These are phyloP conservation scores for Trissolcus basalis DNA, from an alignment of 1,140 invertebrate species.

Conservation along the genomic window DNA sequence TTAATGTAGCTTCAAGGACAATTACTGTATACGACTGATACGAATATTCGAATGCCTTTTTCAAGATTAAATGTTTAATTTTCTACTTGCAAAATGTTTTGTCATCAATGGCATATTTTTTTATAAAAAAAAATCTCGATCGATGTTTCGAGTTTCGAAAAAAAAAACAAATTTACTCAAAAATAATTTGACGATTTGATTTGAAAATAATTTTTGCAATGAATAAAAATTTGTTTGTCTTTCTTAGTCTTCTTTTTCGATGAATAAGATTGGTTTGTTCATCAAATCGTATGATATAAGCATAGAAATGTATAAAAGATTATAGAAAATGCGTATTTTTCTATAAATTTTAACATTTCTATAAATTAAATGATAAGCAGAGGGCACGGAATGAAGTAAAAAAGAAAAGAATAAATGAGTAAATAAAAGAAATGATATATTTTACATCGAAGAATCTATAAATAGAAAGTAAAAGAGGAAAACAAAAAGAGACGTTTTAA, in stretches of 20 bases:
- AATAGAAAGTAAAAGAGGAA: slow-evolving; percentile 11
- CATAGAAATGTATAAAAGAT: slow-evolving; percentile 60
- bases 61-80: slow-evolving; percentile 30
- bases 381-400: slow-evolving; percentile 45
- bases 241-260: not conserved
- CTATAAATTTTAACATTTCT: slow-evolving; percentile 59
- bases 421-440: slow-evolving; percentile 40
- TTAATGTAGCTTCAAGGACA: slow-evolving; percentile 43
- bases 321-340: slow-evolving; percentile 59
- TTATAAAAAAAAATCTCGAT: slow-evolving; percentile 9
- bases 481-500: slow-evolving; percentile 4
- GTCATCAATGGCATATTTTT: slow-evolving; percentile 39
- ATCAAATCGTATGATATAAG: slow-evolving; percentile 43
- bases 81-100: slow-evolving; percentile 37
- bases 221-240: not conserved
- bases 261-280: slow-evolving; percentile 12
- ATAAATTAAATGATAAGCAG: slow-evolving; percentile 52
- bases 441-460: slow-evolving; percentile 52
- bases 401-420: slow-evolving; percentile 21
- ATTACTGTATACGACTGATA: slow-evolving; percentile 56
- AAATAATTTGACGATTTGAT: no score
- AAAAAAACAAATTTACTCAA: no score
- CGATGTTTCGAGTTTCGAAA: not conserved
- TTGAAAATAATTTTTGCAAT: not conserved
- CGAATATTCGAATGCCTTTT: slow-evolving; percentile 51